Base-by-base conservation (phyloP, 2,113 vertebrate genomes). In the Saccopteryx bilineata region DNA sequence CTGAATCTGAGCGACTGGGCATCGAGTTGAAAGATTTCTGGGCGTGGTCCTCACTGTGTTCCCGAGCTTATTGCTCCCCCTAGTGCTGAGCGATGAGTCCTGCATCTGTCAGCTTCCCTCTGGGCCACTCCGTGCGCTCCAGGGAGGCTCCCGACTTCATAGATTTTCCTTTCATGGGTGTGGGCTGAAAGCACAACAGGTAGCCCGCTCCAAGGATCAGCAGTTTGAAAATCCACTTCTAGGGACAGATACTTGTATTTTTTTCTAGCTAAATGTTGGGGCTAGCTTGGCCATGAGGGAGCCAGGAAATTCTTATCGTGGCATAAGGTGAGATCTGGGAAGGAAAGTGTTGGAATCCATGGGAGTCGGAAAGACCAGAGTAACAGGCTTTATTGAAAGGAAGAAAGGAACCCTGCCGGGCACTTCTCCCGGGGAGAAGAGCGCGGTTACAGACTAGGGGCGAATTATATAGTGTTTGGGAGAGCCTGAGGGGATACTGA, bases 21-120 rank as follows among this genome's bases (percentile, higher is more conserved):
- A 1, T 19, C 5, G 2, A 80, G 46, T 14, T 1, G 68, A 18
- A 75, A 48, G 63, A 89, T 68, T 90, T 83, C 50, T 71, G 90
- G 95, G 95, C 58, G 95, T 72, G 92, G 91, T 50, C 13, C 60
- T 60, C 28, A 60, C 60, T 56, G 13, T 50, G 86, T 97, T 96
- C 58, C 56, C 21, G 9, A 78, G 75, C 56, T 68, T 91, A 33
- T 68, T 90, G 69, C 93, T 0, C 96, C 93, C 71, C 15, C 97
- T 96, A 84, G 97, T 94, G 97, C 61, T 72, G 5, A 90, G 11
- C 0, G 0, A 0, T 1, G 68, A 31, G 26, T 63, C n/a, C 66
- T 95, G 94, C 95, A 87, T 39, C 58, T 80, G 58, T 46, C 60
- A 0, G 9, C 78, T 31, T 56, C 14, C 24, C 10, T 13, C 17